A percentile compares a stretch with the other conserved stretches of the same genome.
These are phyloP conservation scores for Geodia barretti DNA, from an alignment of 37 sponge, comb jelly and placozoan genomes.

Conservation along the genomic window DNA sequence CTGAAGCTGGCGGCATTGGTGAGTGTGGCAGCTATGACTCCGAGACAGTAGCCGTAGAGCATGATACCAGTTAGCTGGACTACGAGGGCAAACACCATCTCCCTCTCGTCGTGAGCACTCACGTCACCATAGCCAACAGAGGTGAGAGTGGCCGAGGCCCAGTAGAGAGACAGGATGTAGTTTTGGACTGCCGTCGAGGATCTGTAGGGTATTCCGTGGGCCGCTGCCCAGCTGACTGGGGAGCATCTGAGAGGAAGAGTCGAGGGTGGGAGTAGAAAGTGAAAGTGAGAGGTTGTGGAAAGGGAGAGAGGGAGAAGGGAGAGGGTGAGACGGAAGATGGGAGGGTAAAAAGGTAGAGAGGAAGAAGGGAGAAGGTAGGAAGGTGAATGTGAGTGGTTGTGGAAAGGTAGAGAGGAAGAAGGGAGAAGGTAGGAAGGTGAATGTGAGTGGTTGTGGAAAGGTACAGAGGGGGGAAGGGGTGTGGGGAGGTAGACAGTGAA, in stretches of 20 bases:
- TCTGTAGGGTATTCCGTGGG: constrained; percentile 28
- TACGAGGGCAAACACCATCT: constrained; percentile 53
- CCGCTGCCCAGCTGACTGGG: constrained; percentile 55
- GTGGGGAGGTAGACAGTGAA: too few relatives aligned
- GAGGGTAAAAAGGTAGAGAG: background rate
- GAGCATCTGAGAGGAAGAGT: constrained; percentile 29
- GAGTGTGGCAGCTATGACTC: constrained; percentile 70
- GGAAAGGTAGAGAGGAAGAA: too few relatives aligned
- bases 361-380: too few relatives aligned
- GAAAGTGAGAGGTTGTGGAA: background rate
- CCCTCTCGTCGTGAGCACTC: constrained; percentile 53
- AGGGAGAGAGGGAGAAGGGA: background rate
- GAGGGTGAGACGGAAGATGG: background rate
- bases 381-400: too few relatives aligned
- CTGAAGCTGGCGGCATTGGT: constrained; percentile 56
- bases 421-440: too few relatives aligned
- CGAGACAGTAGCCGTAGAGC: constrained; percentile 80
- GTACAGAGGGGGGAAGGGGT: too few relatives aligned
- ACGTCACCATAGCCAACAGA: constrained; percentile 87
- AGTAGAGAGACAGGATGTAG: constrained; percentile 82
- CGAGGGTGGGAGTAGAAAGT: background rate
- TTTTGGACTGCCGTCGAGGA: constrained; percentile 49
- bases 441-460: too few relatives aligned
- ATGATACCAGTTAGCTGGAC: constrained; percentile 66
- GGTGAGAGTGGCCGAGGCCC: constrained; percentile 77